A percentile compares a stretch with the other conserved stretches of the same genome.
phyloP scores from a whole-genome alignment of 2,113 vertebrate species.

The Phaethon lepturus region DNA sequence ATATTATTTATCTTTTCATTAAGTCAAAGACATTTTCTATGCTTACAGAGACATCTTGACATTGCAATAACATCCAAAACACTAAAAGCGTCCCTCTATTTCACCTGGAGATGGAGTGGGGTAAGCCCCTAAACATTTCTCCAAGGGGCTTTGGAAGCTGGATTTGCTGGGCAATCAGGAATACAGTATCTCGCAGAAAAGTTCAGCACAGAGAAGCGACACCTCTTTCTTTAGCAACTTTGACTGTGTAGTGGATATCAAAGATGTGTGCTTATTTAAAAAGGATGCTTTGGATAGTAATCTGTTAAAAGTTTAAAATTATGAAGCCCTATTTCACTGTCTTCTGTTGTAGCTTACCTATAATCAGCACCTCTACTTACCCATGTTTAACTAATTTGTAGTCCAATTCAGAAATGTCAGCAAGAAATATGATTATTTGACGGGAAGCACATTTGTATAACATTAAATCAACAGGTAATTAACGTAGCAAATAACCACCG shows the following conservation, averaged over 20 bases:
- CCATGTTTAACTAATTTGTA: slow-evolving; percentile 24
- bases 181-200: background rate
- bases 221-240: background rate
- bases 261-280: background rate
- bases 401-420: slow-evolving; percentile 14
- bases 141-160: background rate
- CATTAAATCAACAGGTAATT: slow-evolving; percentile 56
- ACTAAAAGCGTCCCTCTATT: background rate
- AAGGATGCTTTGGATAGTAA: background rate
- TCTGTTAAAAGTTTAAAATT: background rate
- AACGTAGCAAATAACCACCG: slow-evolving; percentile 39
- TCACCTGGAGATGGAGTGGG: background rate
- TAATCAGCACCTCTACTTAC: background rate
- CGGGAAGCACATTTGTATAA: slow-evolving; percentile 29
- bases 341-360: background rate
- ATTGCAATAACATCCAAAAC: background rate
- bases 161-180: background rate
- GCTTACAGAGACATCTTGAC: background rate
- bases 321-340: background rate
- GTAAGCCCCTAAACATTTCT: background rate
- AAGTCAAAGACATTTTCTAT: background rate
- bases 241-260: background rate
- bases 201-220: background rate
- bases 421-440: slow-evolving; percentile 47
- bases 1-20: background rate